Conservation (phyloP, 2,113 vertebrate genomes). For the Cephalopterus ornatus region DNA sequence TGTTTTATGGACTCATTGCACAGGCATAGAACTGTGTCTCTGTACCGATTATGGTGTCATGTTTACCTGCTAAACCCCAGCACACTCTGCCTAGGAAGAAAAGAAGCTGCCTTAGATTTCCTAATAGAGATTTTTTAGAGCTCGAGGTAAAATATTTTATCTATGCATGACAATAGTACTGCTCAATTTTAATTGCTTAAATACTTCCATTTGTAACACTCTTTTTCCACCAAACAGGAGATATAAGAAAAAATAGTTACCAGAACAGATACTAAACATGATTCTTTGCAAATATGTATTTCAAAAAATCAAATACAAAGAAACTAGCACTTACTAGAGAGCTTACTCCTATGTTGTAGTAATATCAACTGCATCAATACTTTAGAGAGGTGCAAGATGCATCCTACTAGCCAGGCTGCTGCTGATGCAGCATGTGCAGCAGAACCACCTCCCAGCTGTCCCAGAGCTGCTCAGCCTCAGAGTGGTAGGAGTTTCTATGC, state of each 20-base stretch:
- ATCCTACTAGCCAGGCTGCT: neutral
- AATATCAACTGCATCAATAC: neutral
- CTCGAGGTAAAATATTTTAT: neutral
- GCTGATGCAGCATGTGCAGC: neutral
- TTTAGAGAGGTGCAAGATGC: neutral
- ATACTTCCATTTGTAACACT: constrained; percentile 45
- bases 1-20: neutral
- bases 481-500: neutral
- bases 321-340: neutral
- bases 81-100: neutral
- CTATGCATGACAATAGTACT: neutral
- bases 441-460: rapidly evolving
- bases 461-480: neutral
- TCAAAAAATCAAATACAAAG: constrained; percentile 27
- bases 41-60: neutral
- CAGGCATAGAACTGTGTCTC: neutral
- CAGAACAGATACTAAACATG: constrained; percentile 14
- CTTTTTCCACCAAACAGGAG: constrained; percentile 3
- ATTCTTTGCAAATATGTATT: constrained; percentile 22
- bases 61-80: neutral
- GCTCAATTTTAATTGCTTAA: constrained; percentile 43
- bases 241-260: constrained; percentile 43
- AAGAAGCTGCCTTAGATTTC: neutral
- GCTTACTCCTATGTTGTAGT: neutral
- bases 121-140: neutral